phyloP scores from a whole-genome alignment of 1,140 invertebrate species.

The Apocrypta bakeri region DNA sequence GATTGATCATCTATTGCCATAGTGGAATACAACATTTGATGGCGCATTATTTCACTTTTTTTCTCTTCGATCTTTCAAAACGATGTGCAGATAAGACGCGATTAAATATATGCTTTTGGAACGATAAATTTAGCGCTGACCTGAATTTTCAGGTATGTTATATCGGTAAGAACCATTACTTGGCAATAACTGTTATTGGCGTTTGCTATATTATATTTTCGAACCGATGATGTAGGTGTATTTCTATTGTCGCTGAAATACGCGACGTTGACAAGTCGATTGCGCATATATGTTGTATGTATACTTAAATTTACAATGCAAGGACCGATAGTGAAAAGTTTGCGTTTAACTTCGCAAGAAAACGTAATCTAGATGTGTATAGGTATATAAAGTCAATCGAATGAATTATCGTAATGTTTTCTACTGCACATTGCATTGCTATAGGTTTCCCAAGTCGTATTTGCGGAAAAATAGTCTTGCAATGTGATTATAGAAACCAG shows the following conservation, averaged over 20 bases:
- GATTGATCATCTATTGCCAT: not conserved
- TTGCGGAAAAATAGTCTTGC: too few relatives aligned
- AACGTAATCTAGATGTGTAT: not conserved
- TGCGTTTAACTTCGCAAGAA: not conserved
- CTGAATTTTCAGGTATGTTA: not conserved
- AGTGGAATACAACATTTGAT: too few relatives aligned
- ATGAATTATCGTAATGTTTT: too few relatives aligned
- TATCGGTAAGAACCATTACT: not conserved
- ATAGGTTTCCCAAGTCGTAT: too few relatives aligned
- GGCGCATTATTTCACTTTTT: too few relatives aligned
- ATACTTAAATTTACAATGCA: not conserved
- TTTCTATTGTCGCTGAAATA: not conserved
- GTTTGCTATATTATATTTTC: not conserved
- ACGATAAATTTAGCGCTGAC: not conserved
- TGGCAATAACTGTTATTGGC: not conserved
- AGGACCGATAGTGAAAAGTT: not conserved
- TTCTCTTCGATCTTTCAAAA: too few relatives aligned
- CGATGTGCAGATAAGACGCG: too few relatives aligned
- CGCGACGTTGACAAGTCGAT: not conserved
- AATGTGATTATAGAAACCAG: too few relatives aligned
- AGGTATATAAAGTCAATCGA: too few relatives aligned
- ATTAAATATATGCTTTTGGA: too few relatives aligned
- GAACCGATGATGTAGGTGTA: not conserved
- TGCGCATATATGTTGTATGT: not conserved
- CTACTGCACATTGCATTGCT: too few relatives aligned